Conservation (phyloP, 92 coral and sea anemone genomes). For the Parazoanthus atlanticus region DNA sequence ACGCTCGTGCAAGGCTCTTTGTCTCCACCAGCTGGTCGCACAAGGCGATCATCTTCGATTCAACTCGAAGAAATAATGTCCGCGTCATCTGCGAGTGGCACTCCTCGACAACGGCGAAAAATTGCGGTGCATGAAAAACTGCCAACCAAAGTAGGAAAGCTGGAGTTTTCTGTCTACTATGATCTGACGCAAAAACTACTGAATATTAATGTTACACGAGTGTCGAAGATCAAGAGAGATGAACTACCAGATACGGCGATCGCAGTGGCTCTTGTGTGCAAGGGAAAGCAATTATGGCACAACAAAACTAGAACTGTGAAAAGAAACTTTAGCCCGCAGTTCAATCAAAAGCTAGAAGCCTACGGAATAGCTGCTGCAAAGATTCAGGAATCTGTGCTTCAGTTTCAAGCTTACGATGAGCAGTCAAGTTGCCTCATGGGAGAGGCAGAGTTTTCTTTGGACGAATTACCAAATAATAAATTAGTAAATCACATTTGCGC, state of each 20-base stretch:
- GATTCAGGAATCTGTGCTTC: constrained; percentile 17
- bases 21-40: neutral
- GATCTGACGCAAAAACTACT: constrained; percentile 22
- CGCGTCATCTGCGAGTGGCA: neutral
- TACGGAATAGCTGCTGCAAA: constrained; percentile 22
- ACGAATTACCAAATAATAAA: constrained; percentile 31
- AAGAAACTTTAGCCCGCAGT: constrained; percentile 37
- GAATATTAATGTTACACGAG: constrained; percentile 23
- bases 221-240: constrained; percentile 26
- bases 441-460: constrained; percentile 20
- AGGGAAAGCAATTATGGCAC: constrained; percentile 29
- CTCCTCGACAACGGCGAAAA: constrained; percentile 35
- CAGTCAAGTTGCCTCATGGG: constrained; percentile 21
- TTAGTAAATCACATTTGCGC: constrained; percentile 24
- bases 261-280: constrained; percentile 18
- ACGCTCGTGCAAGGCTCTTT: constrained; percentile 15
- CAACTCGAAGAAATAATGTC: constrained; percentile 18
- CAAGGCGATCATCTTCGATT: neutral
- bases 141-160: constrained; percentile 16
- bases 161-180: constrained; percentile 41
- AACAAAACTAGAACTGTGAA: constrained; percentile 35
- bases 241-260: constrained; percentile 21
- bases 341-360: constrained; percentile 42
- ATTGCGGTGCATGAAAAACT: constrained; percentile 26
- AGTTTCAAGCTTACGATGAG: constrained; percentile 34